Percentiles rank a stretch among this genome's conserved stretches.
These are phyloP conservation scores for Bovichtus variegatus DNA, from an alignment of 2,797 vertebrate genomes.

Conservation along the genomic window DNA sequence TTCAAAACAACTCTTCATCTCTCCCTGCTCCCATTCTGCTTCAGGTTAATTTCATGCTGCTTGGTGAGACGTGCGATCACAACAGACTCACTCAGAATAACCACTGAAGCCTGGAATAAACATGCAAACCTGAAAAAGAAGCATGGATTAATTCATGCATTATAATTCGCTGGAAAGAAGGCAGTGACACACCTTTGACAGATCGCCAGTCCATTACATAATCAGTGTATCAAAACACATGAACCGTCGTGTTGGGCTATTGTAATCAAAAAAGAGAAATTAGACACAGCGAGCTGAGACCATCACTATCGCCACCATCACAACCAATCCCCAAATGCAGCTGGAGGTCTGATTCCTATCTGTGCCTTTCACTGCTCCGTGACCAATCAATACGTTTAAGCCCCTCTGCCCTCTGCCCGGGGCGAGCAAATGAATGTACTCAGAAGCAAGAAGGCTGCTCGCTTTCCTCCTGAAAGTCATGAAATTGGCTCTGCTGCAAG, in stretches of 20 bases:
- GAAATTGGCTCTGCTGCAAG: conserved; percentile 34
- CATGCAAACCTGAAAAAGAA: conserved; percentile 20
- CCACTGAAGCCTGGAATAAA: conserved; percentile 25
- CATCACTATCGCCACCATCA: conserved; percentile 34
- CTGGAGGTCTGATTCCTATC: conserved; percentile 59
- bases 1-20: conserved; percentile 10
- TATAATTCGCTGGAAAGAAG: conserved; percentile 4
- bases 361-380: conserved; percentile 57
- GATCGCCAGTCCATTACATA: background rate
- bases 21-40: conserved; percentile 1
- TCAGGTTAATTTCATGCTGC: conserved; percentile 34
- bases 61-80: conserved; percentile 17
- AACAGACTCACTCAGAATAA: conserved; percentile 15
- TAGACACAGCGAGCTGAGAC: conserved; percentile 32
- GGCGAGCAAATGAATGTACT: conserved; percentile 41
- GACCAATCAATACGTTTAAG: conserved; percentile 71
- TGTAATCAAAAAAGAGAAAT: conserved; percentile 28
- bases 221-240: conserved; percentile 4
- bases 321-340: conserved; percentile 50
- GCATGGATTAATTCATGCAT: conserved; percentile 19
- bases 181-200: background rate
- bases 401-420: conserved; percentile 33
- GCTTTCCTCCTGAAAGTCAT: conserved; percentile 46
- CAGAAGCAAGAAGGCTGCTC: conserved; percentile 34
- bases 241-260: background rate